Percentiles rank a stretch among this genome's conserved stretches.
Conservation (phyloP, 1,140 invertebrate species). For the Nautilus pompilius region DNA sequence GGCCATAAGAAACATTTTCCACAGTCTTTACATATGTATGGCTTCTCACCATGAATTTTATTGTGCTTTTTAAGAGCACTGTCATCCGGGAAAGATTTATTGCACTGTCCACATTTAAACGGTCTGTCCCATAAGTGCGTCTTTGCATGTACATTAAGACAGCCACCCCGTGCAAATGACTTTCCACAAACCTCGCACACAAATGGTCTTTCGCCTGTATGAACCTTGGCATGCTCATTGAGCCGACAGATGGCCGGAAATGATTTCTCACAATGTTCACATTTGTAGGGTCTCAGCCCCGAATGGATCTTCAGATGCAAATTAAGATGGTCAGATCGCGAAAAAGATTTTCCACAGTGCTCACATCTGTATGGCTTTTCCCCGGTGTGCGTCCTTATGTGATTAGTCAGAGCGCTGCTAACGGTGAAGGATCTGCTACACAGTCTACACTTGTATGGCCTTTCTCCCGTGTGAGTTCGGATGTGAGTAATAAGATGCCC, state of each 20-base stretch:
- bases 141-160: conserved; percentile 75
- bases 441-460: conserved; percentile 70
- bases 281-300: no score
- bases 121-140: conserved; percentile 11
- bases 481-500: conserved; percentile 88
- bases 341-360: conserved; percentile 65
- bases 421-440: conserved; percentile 94
- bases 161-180: conserved; percentile 90
- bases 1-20: conserved; percentile 68
- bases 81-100: conserved; percentile 90
- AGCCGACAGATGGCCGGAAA: no score
- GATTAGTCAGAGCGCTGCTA: conserved; percentile 89
- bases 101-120: conserved; percentile 79
- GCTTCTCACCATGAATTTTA: conserved; percentile 69
- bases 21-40: conserved; percentile 19
- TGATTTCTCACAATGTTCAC: no score
- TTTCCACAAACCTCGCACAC: conserved; percentile 86
- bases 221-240: no score
- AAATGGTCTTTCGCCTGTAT: conserved; percentile 83
- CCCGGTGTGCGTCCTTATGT: conserved; percentile 91
- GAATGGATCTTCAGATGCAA: no score
- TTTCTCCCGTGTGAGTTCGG: conserved; percentile 10
- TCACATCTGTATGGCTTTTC: conserved; percentile 97
- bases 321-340: conserved; percentile 19
- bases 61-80: conserved; percentile 91